Percentiles rank a stretch among this genome's conserved stretches.
phyloP scores from a whole-genome alignment of 2,113 vertebrate species.

The Pelobates fuscus region DNA sequence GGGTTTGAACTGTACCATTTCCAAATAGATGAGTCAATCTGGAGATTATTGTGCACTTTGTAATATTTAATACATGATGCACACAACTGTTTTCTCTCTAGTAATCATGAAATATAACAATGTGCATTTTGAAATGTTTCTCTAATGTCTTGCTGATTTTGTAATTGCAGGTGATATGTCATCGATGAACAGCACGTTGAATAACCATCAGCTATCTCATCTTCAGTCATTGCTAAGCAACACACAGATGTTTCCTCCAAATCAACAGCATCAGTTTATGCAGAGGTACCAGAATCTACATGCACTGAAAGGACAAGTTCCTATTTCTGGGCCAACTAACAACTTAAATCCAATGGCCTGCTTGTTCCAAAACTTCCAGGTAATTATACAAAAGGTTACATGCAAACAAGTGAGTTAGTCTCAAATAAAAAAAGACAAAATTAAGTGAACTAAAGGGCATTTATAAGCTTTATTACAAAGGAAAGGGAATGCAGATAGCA shows the following conservation, averaged over 20 bases:
- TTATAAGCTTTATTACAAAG: too few species aligned
- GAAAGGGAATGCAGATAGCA: too few species aligned
- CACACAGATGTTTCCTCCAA: slow-evolving; percentile 84
- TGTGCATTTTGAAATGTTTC: slow-evolving; percentile 20
- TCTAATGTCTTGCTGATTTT: slow-evolving; percentile 58
- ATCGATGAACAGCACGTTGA: slow-evolving; percentile 82
- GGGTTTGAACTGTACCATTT: too few species aligned
- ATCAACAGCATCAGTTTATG: slow-evolving; percentile 78
- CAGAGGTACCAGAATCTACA: slow-evolving; percentile 81
- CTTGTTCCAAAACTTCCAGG: slow-evolving; percentile 96
- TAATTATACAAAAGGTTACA: slow-evolving; percentile 55
- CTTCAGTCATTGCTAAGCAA: slow-evolving; percentile 80
- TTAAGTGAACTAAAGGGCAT: too few species aligned
- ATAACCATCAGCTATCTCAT: slow-evolving; percentile 78
- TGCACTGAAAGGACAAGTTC: slow-evolving; percentile 81
- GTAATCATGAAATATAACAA: too few species aligned
- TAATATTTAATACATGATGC: too few species aligned
- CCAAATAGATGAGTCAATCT: too few species aligned
- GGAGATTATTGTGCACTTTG: too few species aligned
- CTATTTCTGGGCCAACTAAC: slow-evolving; percentile 75
- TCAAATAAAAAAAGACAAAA: too few species aligned
- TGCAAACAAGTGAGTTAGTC: too few species aligned
- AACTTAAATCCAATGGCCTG: slow-evolving; percentile 85
- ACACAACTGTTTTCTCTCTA: too few species aligned
- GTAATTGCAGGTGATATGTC: slow-evolving; percentile 80